Evolutionary conservation across 1,140 invertebrate species (phyloP), one percentile per base, ranked within the genome.

Genomic region (Diabrotica virgifera): DNA sequence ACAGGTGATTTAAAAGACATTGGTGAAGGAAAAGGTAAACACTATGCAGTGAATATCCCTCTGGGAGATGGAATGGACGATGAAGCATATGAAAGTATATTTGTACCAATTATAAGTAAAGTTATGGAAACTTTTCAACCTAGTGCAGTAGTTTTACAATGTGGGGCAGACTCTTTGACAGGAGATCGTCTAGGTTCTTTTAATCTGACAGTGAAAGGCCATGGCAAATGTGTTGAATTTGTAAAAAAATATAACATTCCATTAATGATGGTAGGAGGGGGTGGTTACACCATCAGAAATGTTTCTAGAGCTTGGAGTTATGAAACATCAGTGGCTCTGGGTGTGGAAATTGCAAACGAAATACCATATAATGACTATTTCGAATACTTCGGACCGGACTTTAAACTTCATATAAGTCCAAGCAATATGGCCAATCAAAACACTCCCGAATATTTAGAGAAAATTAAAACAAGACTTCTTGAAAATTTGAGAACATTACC

Each of bases 371-470:
- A 99, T 82, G 97, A 99, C 79, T 99, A 99, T 78, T 99, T 99
- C 82, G 97, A 99, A 79, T 99, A 99, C 79, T 99, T 99, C 81
- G 97, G 96, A 0, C 97, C 98, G 0, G 97, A 99, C 80, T 99
- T 99, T 77, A 99, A 99, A 80, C 83, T 99, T n/a, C 97, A 99
- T 81, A 99, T 99, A 72, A 98, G 94, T 78, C 97, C 97, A 5
- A 98, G 96, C 38, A 99, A 99, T 75, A 99, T 99, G 97, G 90
- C 94, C 2, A 99, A 99, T 83, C 96, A 98, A 80, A 99, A 99
- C 78, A 98, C 97, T 4, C 85, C 90, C 0, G 98, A 99, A 78
- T 99, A 99, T 82, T 84, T 99, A 68, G 97, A 99, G 69, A 98
- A 97, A 84, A 98, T 98, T 61, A 98, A 96, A 76, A 93, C 94